Base-by-base conservation (phyloP, 2,113 vertebrate genomes). In the Zosterops pallidus region DNA sequence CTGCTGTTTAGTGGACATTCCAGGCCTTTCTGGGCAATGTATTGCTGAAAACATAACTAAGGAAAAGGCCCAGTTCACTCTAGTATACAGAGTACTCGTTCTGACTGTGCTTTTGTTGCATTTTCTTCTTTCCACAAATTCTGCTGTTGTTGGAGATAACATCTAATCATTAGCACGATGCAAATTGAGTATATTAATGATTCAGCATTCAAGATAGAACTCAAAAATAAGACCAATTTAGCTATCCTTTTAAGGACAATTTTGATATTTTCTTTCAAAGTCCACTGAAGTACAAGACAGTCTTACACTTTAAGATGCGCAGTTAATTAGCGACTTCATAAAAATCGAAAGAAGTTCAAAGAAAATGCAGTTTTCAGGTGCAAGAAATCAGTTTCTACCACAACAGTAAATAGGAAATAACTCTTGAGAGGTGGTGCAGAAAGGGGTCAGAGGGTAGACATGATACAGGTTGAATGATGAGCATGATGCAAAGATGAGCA, bases 141-240 rank as follows among this genome's bases (percentile, higher is more conserved):
- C 14, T 1, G 0, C 24, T 65, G 15, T 17, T 31, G 12, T 35
- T 60, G 26, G 52, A n/a, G 8, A 18, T 46, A 64, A 29, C 7
- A 11, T 56, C 25, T 92, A 18, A 55, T 79, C 11, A 50, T 22
- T 71, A 67, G 9, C 16, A 25, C 2, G 9, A 9, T 13, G 6
- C 42, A 41, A 47, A 37, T 21, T 24, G 31, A 70, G 3, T 49
- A 12, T 59, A 41, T 37, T 67, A 20, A 37, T 46, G 17, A 47
- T 71, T 64, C 22, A 21, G 22, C 59, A 53, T 68, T 65, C 41
- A 75, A 59, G 33, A 35, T 31, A 56, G 39, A 39, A 39, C 39
- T 39, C 39, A 5, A 39, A 39, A 39, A 39, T 39, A 39, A 39
- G 39, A 39, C 39, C 11, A 39, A 39, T 39, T 39, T 39, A 39